Evolutionary conservation across 2,888 invertebrate species (phyloP), one percentile per base, ranked within the genome.

Genomic region (Acleris holmiana): DNA sequence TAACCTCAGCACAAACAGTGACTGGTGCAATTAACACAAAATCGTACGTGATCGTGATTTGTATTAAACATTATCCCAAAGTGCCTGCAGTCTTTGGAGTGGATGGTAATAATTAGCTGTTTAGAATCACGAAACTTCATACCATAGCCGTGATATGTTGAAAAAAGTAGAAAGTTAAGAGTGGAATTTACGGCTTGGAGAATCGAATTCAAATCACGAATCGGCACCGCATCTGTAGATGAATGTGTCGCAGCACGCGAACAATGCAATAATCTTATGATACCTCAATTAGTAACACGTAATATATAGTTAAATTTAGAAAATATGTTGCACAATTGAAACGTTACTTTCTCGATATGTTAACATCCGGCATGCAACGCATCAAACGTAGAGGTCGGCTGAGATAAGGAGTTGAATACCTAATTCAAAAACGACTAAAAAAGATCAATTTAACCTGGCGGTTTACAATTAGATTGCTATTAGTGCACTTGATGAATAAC

Each of bases 151-250:
- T 66, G 69, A 72, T 76, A 71, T 76, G 73, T 70, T 73, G 68
- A 73, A 73, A 69, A 73, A 75, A 80, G 74, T 83, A 83, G 89
- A 89, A 88, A 90, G 88, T 86, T 68, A 74, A 79, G 74, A 79
- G 68, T 64, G 73, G 71, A 71, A 72, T 75, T 71, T 71, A 74
- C 75, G 67, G 72, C 79, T 76, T 71, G 75, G 76, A 75, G 77
- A 75, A 79, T 81, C 77, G 76, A 79, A 81, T 82, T 76, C 77
- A 76, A 78, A 74, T 74, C 73, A 80, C 80, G 75, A 72, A 73
- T 71, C 71, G 69, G 71, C 69, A 53, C 73, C 70, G 77, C 72
- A 73, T 74, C 71, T 76, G 67, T 76, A 53, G 65, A 64, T 70
- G 70, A 77, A 78, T 79, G 73, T 76, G 75, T 77, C 76, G 72